phyloP scores from a whole-genome alignment of 2,113 vertebrate genomes.

The Lophura nycthemera region DNA sequence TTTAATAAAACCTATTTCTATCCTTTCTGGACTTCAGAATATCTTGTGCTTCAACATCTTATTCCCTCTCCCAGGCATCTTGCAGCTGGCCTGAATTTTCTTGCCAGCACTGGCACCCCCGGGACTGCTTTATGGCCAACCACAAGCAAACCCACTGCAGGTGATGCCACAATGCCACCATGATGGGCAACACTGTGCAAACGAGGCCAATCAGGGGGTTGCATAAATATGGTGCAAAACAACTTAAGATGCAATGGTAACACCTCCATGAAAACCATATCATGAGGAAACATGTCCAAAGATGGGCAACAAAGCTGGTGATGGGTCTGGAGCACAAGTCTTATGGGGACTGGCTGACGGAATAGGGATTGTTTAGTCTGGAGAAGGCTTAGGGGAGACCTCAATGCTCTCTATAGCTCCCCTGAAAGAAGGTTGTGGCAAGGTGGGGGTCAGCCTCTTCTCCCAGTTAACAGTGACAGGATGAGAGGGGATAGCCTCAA shows the following conservation, averaged over 20 bases:
- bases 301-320: too few relatives aligned
- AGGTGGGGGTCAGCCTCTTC: too few relatives aligned
- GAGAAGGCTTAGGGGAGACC: too few relatives aligned
- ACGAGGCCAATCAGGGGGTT: accelerated
- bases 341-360: too few relatives aligned
- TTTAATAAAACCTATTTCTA: neutral
- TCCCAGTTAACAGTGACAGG: too few relatives aligned
- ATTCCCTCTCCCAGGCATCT: neutral
- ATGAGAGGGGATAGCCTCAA: too few relatives aligned
- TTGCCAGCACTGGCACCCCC: neutral
- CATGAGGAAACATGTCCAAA: neutral
- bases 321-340: too few relatives aligned
- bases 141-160: accelerated
- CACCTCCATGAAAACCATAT: neutral
- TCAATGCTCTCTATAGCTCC: too few relatives aligned
- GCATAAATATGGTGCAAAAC: neutral
- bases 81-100: neutral
- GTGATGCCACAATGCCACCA: accelerated
- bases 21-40: neutral
- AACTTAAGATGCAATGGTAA: neutral
- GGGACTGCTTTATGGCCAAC: neutral
- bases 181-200: neutral
- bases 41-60: neutral
- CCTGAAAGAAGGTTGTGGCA: too few relatives aligned
- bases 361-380: too few relatives aligned